Percentiles rank a stretch among this genome's conserved stretches.
Conservation (phyloP, 2,113 vertebrate species). For the Psammodynastes pulverulentus region DNA sequence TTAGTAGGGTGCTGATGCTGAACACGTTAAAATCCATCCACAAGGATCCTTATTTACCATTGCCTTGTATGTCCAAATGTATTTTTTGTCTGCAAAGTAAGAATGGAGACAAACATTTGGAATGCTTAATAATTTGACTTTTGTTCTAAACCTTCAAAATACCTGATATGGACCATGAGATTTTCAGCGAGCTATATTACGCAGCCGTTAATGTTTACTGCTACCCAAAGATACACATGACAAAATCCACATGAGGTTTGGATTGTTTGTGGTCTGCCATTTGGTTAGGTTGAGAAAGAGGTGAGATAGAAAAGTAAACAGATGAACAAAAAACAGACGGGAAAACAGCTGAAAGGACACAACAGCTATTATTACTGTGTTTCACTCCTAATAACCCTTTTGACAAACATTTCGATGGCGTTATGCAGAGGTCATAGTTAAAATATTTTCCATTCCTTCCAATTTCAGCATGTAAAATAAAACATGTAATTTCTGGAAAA, state of each 20-base stretch:
- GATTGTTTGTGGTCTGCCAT: not conserved
- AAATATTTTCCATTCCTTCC: not conserved
- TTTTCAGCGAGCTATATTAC: not conserved
- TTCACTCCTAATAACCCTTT: conserved; percentile 27
- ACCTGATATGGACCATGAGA: not conserved
- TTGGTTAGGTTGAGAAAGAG: not conserved
- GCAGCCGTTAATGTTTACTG: not conserved
- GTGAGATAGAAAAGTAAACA: not conserved
- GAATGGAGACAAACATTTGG: not conserved
- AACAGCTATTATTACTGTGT: not conserved
- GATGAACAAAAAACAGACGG: not conserved
- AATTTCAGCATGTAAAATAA: conserved; percentile 50
- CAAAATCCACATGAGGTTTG: not conserved
- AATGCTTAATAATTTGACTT: not conserved
- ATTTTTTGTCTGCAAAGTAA: not conserved
- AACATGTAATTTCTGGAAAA: conserved; percentile 52
- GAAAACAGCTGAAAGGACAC: not conserved
- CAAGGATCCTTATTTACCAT: not conserved
- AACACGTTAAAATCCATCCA: not conserved
- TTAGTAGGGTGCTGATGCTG: not conserved
- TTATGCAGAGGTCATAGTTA: conserved; percentile 24
- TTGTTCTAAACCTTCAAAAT: not conserved
- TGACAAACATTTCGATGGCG: conserved; percentile 16
- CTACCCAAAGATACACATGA: not conserved
- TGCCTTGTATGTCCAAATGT: not conserved